Conservation (phyloP, 1,140 invertebrate genomes). For the Colletes latitarsis region DNA sequence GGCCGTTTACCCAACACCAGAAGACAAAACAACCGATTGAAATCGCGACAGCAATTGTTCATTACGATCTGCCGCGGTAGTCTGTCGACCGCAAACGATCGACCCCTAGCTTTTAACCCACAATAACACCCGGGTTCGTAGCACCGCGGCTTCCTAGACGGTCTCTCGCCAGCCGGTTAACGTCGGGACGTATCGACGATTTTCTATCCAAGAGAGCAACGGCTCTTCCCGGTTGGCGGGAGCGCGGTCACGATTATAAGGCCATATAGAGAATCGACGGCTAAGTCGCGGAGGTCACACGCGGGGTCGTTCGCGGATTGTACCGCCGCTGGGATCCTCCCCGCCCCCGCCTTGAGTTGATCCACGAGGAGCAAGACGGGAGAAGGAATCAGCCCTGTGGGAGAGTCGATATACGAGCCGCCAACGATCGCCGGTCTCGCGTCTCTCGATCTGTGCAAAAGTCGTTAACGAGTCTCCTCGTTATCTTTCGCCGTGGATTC, state of each 20-base stretch:
- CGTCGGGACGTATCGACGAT: conserved; percentile 32
- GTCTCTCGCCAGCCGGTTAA: neutral
- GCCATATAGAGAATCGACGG: conserved; percentile 61
- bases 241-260: conserved; percentile 63
- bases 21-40: conserved; percentile 44
- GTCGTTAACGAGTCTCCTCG: conserved; percentile 64
- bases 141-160: neutral
- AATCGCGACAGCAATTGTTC: conserved; percentile 50
- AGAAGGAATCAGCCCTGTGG: conserved; percentile 51
- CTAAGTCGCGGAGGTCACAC: conserved; percentile 60
- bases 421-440: conserved; percentile 34
- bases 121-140: neutral
- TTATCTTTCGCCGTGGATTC: conserved; percentile 59
- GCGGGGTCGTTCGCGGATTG: conserved; percentile 57
- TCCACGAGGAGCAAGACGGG: conserved; percentile 34
- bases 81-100: neutral
- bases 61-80: conserved; percentile 21
- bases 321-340: conserved; percentile 16
- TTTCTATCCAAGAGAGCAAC: conserved; percentile 52
- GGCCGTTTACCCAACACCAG: neutral
- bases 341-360: conserved; percentile 15
- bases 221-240: conserved; percentile 55
- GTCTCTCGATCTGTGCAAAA: conserved; percentile 52
- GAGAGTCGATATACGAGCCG: conserved; percentile 59
- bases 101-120: conserved; percentile 33